These are phyloP conservation scores for Scatophagus argus DNA, from an alignment of 2,113 vertebrate genomes.

Conservation along the genomic window DNA sequence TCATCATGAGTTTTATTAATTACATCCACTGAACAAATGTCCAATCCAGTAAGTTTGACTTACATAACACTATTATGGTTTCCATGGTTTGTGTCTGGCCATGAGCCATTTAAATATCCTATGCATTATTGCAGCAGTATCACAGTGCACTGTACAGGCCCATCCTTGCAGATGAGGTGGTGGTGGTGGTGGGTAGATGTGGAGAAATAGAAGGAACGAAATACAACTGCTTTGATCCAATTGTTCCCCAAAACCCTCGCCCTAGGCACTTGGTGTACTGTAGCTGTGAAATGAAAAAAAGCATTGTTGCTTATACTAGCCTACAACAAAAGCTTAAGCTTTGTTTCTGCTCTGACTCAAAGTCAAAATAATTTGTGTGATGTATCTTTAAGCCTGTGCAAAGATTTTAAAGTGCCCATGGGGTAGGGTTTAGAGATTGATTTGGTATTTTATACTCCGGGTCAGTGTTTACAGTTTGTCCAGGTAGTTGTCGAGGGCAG, in stretches of 20 bases:
- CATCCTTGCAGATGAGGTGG: constrained; percentile 36
- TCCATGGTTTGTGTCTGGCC: constrained; percentile 55
- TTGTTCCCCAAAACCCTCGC: constrained; percentile 66
- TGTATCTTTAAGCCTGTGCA: constrained; percentile 71
- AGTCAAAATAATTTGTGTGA: constrained; percentile 61
- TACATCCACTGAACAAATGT: constrained; percentile 57
- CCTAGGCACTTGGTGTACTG: constrained; percentile 79
- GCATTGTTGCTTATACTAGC: constrained; percentile 43
- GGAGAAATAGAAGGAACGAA: constrained; percentile 57
- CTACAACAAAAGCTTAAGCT: constrained; percentile 52
- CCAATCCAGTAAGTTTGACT: constrained; percentile 42
- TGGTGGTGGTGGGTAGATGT: constrained; percentile 8
- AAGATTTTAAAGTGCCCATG: constrained; percentile 71
- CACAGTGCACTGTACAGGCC: constrained; percentile 72
- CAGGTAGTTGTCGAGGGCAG: constrained; percentile 93
- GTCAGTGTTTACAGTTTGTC: constrained; percentile 89
- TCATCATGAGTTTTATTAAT: constrained; percentile 62
- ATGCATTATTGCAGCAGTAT: constrained; percentile 75
- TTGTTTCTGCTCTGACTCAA: constrained; percentile 55
- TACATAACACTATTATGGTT: constrained; percentile 62
- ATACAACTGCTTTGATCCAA: constrained; percentile 64
- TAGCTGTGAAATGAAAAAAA: constrained; percentile 72
- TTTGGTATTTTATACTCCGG: constrained; percentile 65
- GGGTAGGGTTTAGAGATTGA: constrained; percentile 69
- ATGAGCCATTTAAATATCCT: constrained; percentile 52